phyloP scores from a whole-genome alignment of 2,113 vertebrate genomes.

The Albula glossodonta region DNA sequence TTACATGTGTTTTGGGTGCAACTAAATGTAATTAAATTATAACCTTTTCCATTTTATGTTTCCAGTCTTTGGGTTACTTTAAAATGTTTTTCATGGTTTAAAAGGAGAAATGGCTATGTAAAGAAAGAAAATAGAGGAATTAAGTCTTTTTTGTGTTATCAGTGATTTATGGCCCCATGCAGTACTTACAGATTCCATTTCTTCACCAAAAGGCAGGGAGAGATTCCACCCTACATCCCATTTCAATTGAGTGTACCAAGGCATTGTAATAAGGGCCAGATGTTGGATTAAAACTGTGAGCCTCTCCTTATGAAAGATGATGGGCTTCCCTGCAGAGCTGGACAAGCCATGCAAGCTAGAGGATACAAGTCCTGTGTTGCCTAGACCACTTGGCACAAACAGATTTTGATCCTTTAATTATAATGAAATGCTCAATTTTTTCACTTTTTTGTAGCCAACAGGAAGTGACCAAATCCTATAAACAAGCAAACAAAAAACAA shows the following conservation, averaged over 20 bases:
- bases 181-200: not conserved
- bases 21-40: not conserved
- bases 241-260: constrained; percentile 59
- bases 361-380: constrained; percentile 64
- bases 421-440: constrained; percentile 46
- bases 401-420: constrained; percentile 32
- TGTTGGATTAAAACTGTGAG: constrained; percentile 73
- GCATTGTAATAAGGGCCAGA: constrained; percentile 73
- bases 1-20: not conserved
- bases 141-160: not conserved
- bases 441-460: not conserved
- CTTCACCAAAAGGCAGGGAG: constrained; percentile 16
- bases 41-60: not conserved
- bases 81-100: not conserved
- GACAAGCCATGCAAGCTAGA: constrained; percentile 61
- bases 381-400: constrained; percentile 55
- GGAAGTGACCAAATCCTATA: not conserved
- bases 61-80: not conserved
- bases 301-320: constrained; percentile 70
- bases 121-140: not conserved
- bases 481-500: too few relatives aligned
- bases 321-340: constrained; percentile 63
- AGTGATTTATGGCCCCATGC: not conserved
- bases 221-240: constrained; percentile 28
- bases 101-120: not conserved